Percentiles rank a stretch among this genome's conserved stretches.
These are phyloP conservation scores for Zaprionus vittiger DNA, from an alignment of 1,140 invertebrate genomes.

Conservation along the genomic window DNA sequence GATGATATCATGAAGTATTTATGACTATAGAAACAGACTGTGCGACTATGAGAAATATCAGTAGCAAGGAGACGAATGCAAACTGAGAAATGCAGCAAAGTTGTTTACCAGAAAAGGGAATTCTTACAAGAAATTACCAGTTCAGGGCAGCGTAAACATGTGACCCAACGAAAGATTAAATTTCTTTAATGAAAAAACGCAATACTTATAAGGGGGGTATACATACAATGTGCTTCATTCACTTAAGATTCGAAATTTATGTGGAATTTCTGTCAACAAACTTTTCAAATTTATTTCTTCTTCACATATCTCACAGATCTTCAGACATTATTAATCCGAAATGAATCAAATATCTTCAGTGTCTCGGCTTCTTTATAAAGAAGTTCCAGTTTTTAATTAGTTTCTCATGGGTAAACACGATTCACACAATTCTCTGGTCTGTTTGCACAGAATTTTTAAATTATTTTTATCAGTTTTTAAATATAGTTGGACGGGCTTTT, in stretches of 20 bases:
- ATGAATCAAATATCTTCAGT: background rate
- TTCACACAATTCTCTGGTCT: slow-evolving; percentile 18
- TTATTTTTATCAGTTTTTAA: slow-evolving; percentile 52
- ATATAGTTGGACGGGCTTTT: slow-evolving; percentile 12
- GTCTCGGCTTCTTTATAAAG: too few relatives aligned
- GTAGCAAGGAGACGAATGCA: background rate
- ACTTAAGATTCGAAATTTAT: background rate
- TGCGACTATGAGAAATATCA: background rate
- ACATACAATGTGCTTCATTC: slow-evolving; percentile 3
- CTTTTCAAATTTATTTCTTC: background rate
- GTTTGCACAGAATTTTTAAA: slow-evolving; percentile 41
- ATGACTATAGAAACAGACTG: background rate
- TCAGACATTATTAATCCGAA: background rate
- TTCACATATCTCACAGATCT: background rate
- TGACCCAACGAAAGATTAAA: slow-evolving; percentile 25
- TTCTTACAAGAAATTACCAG: slow-evolving; percentile 57
- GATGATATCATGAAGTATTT: slow-evolving; percentile 64
- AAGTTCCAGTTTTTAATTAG: background rate
- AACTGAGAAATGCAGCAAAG: background rate
- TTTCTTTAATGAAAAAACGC: background rate
- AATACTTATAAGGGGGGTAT: background rate
- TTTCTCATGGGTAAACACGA: slow-evolving; percentile 22
- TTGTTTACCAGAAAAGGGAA: slow-evolving; percentile 3
- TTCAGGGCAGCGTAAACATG: slow-evolving; percentile 29
- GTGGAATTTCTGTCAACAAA: background rate